A percentile compares a stretch with the other conserved stretches of the same genome.
These are phyloP conservation scores for Cistogaster globosa DNA, from an alignment of 2,888 invertebrate species.

Conservation along the genomic window DNA sequence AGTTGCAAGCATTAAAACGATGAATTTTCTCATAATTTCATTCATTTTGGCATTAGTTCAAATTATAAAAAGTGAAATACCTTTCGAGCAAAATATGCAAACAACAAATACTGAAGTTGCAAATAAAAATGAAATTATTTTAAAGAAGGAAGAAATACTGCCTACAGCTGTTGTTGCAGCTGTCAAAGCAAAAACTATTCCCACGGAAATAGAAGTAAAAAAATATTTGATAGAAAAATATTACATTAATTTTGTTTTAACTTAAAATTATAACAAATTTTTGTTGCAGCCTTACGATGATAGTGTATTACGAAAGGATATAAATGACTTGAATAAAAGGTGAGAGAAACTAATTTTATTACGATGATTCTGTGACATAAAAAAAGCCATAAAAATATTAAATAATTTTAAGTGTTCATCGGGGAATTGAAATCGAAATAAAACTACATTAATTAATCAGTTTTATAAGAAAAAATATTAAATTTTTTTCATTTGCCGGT, in stretches of 20 bases:
- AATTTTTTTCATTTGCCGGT: too few species aligned
- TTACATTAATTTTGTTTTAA: background rate
- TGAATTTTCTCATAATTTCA: conserved; percentile 47
- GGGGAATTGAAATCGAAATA: too few species aligned
- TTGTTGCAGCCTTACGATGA: conserved; percentile 44
- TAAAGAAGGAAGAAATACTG: conserved; percentile 7
- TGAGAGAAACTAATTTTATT: background rate
- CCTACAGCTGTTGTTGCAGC: conserved; percentile 17
- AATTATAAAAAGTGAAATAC: conserved; percentile 42
- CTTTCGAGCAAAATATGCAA: background rate
- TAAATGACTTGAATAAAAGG: conserved; percentile 41
- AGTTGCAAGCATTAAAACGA: conserved; percentile 53
- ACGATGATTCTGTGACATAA: background rate
- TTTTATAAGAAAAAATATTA: too few species aligned
- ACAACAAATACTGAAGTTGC: conserved; percentile 11
- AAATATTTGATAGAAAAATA: background rate
- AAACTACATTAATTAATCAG: too few species aligned
- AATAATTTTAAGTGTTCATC: too few species aligned
- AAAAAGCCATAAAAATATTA: too few species aligned
- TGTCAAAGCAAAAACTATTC: conserved; percentile 2
- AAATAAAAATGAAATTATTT: conserved; percentile 27
- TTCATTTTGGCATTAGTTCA: conserved; percentile 16
- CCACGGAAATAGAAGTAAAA: conserved; percentile 29
- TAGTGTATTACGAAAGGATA: conserved; percentile 11
- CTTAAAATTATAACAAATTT: conserved; percentile 2